Percentiles rank a stretch among this genome's conserved stretches.
phyloP scores from a whole-genome alignment of 2,797 vertebrate genomes.

The Potorous gilbertii region DNA sequence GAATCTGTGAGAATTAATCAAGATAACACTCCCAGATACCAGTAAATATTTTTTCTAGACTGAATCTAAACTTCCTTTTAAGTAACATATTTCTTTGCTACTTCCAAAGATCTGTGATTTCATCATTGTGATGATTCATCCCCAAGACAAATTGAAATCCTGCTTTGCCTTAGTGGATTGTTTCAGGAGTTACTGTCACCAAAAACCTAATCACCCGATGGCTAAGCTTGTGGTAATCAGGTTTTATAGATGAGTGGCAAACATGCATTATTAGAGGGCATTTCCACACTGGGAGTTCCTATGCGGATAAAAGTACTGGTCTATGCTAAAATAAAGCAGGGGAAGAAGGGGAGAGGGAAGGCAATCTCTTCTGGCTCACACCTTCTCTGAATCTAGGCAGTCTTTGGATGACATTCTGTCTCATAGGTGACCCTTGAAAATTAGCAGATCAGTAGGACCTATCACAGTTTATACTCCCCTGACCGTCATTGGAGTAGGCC shows the following conservation, averaged over 20 bases:
- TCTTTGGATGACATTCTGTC: neutral
- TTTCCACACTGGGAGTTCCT: neutral
- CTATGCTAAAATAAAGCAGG: neutral
- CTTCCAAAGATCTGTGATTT: neutral
- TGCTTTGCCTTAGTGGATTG: neutral
- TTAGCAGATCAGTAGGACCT: neutral
- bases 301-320: neutral
- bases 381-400: neutral
- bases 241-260: neutral
- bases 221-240: neutral
- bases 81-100: neutral
- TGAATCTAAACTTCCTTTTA: neutral
- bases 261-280: neutral
- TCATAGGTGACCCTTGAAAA: neutral
- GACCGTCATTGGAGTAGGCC: neutral
- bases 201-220: neutral
- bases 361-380: neutral
- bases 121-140: neutral
- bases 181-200: neutral
- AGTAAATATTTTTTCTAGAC: neutral
- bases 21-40: neutral
- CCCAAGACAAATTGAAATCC: neutral
- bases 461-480: neutral
- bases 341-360: no score
- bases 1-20: neutral